A percentile compares a stretch with the other conserved stretches of the same genome.
These are phyloP conservation scores for Congeria kusceri DNA, from an alignment of 2,888 invertebrate species.

Conservation along the genomic window DNA sequence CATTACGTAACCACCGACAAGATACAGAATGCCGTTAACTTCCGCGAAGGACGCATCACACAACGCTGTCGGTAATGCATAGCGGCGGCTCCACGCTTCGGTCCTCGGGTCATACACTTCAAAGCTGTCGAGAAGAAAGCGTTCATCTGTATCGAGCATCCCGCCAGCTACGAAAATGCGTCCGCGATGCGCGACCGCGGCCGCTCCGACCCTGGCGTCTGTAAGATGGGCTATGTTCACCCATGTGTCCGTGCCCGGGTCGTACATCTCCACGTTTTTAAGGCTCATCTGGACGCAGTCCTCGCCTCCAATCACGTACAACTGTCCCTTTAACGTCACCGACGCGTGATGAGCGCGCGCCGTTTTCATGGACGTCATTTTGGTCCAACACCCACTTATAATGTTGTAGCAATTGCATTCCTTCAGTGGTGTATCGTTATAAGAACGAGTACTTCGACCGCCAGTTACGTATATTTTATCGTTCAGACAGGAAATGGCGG, in stretches of 20 bases:
- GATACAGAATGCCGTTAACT: conserved; percentile 63
- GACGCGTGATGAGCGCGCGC: conserved; percentile 72
- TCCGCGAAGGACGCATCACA: conserved; percentile 73
- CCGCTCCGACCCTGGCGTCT: conserved; percentile 68
- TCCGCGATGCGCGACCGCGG: conserved; percentile 67
- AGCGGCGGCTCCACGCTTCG: conserved; percentile 59
- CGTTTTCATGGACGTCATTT: conserved; percentile 60
- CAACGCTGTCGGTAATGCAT: conserved; percentile 63
- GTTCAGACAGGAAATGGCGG: conserved; percentile 66
- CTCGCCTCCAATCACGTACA: conserved; percentile 77
- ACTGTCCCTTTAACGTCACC: conserved; percentile 60
- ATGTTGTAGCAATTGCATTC: conserved; percentile 70
- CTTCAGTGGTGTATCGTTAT: conserved; percentile 43
- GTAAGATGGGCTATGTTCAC: conserved; percentile 61
- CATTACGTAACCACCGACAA: conserved; percentile 75
- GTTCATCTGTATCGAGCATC: conserved; percentile 62
- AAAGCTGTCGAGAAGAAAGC: conserved; percentile 70
- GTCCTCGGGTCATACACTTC: conserved; percentile 75
- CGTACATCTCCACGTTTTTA: conserved; percentile 73
- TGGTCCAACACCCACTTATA: conserved; percentile 57
- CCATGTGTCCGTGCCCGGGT: conserved; percentile 70
- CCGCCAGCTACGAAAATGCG: conserved; percentile 75
- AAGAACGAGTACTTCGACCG: conserved; percentile 30
- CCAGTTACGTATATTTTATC: conserved; percentile 74
- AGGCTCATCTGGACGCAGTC: conserved; percentile 68